A percentile compares a stretch with the other conserved stretches of the same genome.
These are phyloP conservation scores for Lasioglossum vierecki DNA, from an alignment of 2,888 invertebrate species.

Conservation along the genomic window DNA sequence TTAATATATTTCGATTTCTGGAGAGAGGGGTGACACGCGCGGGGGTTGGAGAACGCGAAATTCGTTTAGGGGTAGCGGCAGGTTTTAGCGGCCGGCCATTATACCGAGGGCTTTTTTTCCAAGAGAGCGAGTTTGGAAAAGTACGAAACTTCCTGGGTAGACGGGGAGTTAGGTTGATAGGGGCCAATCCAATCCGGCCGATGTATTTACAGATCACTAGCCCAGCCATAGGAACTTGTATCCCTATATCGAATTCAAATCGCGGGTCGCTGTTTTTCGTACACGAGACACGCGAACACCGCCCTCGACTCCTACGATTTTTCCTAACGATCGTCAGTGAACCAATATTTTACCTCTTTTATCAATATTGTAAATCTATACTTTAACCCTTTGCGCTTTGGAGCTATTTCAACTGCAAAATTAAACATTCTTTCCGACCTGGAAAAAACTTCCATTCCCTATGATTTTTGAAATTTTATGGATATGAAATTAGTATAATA, in stretches of 20 bases:
- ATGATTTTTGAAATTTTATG: no score
- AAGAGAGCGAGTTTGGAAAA: conserved; percentile 70
- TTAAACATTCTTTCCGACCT: no score
- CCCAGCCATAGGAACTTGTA: conserved; percentile 71
- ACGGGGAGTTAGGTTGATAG: conserved; percentile 73
- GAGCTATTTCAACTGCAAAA: no score
- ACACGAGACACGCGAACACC: not conserved
- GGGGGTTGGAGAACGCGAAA: conserved; percentile 6
- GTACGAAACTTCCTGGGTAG: conserved; percentile 72
- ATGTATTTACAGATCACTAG: conserved; percentile 80
- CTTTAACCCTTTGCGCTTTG: no score
- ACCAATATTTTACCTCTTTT: not conserved
- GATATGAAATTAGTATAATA: no score
- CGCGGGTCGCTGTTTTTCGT: conserved; percentile 55
- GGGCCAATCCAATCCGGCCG: conserved; percentile 76
- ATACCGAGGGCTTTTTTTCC: conserved; percentile 66
- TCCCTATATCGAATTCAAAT: conserved; percentile 79
- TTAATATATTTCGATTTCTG: conserved; percentile 34
- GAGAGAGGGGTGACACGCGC: conserved; percentile 16
- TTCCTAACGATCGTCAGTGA: not conserved
- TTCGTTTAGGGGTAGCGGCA: conserved; percentile 31
- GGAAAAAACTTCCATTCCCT: no score
- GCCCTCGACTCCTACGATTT: not conserved
- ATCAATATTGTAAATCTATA: not conserved
- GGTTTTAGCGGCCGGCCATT: conserved; percentile 68